Base-by-base conservation (phyloP, 2,888 invertebrate genomes). In the Clanis bilineata region DNA sequence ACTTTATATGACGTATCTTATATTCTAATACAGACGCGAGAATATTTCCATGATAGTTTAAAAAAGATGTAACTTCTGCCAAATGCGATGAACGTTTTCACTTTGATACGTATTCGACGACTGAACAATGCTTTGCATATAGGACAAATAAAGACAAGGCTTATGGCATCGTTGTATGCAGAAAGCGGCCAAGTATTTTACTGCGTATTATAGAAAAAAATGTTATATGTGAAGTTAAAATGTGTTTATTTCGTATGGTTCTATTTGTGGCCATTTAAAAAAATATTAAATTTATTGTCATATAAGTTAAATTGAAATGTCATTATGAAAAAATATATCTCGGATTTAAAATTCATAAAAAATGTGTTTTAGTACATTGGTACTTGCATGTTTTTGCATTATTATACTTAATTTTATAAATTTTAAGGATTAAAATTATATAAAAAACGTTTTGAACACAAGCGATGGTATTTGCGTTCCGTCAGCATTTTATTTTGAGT, bases 71-170 rank as follows among this genome's bases (percentile, higher is more conserved):
- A 55, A 59, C 62, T 63, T 63, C 65, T 71, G 71, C 71, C 69
- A 70, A 72, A 70, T 63, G 66, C 66, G 67, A 69, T 74, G 69
- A 71, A 64, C 62, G 63, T 69, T 64, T 61, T 64, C 58, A 55
- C 61, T 68, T 69, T 67, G 68, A 60, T 66, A 62, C 64, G 65
- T 65, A 68, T 64, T 67, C 61, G 60, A 65, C 67, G 62, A 62
- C 58, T 47, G 25, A 60, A 56, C 63, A 62, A 59, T 57, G 39
- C 58, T 54, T 65, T 59, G 51, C 63, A 62, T 65, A 54, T 55
- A 58, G 39, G 63, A 61, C 61, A 73, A 69, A 72, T 70, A 70
- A 65, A 62, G 71, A 65, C 65, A 63, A 58, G 58, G 55, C 54
- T 61, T 67, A 70, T 68, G 67, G 63, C 64, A 56, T 62, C 47